Evolutionary conservation across 2,113 vertebrate genomes (phyloP), one percentile per base, ranked within the genome.

Genomic region (Galbula dea): DNA sequence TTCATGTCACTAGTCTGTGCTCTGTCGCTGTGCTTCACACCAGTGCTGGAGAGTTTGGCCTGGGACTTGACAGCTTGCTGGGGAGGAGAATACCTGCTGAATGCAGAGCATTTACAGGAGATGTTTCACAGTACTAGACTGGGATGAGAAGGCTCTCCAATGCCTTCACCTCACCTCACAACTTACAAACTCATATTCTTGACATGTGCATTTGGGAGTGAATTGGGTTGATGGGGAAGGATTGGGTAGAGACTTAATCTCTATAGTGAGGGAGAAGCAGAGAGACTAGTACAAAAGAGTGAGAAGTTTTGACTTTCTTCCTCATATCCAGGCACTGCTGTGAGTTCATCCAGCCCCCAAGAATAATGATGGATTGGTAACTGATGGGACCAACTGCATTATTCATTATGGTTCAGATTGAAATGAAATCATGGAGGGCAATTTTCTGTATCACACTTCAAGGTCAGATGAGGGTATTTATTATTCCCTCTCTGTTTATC

Each of bases 401-500:
- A 94, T 96, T 97, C 85, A 94, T 97, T 95, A 82, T 62, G 88
- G 76, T 84, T 95, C 82, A 91, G 94, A 93, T 88, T 86, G 97
- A 97, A 97, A 96, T 97, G 98, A 97, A 98, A 97, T 97, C 92
- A 61, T 68, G 7, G 90, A 96, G 96, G 96, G 90, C 88, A 94
- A 94, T 98, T 97, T 98, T 98, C 94, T 96, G 95, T 97, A 95
- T 97, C 95, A 85, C 89, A 81, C 97, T 97, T 96, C 97, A 97
- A 97, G 97, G 97, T 98, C 97, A 96, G 93, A 97, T 51, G 96
- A 96, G 95, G 95, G 95, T 97, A 96, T 96, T 98, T 97, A 95
- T 96, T 63, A 84, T 89, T 97, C 93, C 93, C 90, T 97, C 97
- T 97, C 97, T 97, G 98, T 98, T 98, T 98, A 98, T 97, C 96